Percentiles rank a stretch among this genome's conserved stretches.
Conservation (phyloP, 2,888 invertebrate species). For the Torymus auratus region DNA sequence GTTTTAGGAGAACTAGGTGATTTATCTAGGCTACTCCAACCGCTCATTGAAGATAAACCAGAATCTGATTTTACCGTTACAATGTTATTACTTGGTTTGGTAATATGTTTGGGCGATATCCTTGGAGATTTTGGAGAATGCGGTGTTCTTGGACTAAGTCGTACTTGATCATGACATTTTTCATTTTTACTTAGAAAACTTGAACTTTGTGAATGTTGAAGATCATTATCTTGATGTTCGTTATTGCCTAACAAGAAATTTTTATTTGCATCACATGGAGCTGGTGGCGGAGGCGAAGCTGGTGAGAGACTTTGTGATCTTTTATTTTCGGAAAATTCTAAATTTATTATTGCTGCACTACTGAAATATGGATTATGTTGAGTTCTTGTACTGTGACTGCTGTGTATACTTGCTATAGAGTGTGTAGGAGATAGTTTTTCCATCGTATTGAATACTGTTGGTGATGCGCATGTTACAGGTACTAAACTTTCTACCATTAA, state of each 20-base stretch:
- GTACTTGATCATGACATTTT: slow-evolving; percentile 77
- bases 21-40: slow-evolving; percentile 91
- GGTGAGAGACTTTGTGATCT: slow-evolving; percentile 78
- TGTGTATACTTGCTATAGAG: slow-evolving; percentile 75
- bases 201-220: slow-evolving; percentile 66
- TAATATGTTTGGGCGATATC: slow-evolving; percentile 84
- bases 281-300: slow-evolving; percentile 88
- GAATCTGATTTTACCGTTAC: slow-evolving; percentile 90
- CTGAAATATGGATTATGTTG: slow-evolving; percentile 81
- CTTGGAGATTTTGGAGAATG: slow-evolving; percentile 85
- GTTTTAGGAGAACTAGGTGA: slow-evolving; percentile 89
- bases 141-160: slow-evolving; percentile 81
- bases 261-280: slow-evolving; percentile 82
- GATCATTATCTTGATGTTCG: slow-evolving; percentile 67
- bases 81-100: slow-evolving; percentile 81
- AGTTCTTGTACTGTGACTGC: slow-evolving; percentile 77
- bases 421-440: slow-evolving; percentile 82
- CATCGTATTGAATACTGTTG: slow-evolving; percentile 78
- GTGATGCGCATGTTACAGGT: slow-evolving; percentile 78
- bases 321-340: slow-evolving; percentile 77
- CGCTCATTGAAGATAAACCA: slow-evolving; percentile 91
- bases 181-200: slow-evolving; percentile 76
- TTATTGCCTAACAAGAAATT: slow-evolving; percentile 76
- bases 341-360: slow-evolving; percentile 77
- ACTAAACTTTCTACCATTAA: slow-evolving; percentile 78